Conservation (phyloP, 2,888 invertebrate species). For the Anodontia alba region DNA sequence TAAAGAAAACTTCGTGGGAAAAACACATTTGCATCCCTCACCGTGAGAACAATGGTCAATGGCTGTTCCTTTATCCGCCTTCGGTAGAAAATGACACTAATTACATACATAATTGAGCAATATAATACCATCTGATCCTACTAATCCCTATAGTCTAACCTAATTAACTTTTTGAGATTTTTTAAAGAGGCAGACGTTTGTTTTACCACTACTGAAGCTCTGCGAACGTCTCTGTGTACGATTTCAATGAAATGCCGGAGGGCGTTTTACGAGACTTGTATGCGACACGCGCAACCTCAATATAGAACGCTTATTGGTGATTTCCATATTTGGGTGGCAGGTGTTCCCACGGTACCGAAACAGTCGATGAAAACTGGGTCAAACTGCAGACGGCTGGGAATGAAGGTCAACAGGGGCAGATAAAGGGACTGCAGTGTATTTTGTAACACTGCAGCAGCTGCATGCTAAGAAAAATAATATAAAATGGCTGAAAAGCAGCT, state of each 20-base stretch:
- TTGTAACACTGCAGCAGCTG: neutral
- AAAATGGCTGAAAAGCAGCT: too few relatives aligned
- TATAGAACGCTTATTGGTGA: constrained; percentile 76
- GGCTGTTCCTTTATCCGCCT: constrained; percentile 71
- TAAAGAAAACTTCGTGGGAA: constrained; percentile 83
- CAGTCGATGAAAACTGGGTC: constrained; percentile 53
- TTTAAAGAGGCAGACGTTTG: neutral
- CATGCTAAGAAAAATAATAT: too few relatives aligned
- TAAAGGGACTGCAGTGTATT: neutral
- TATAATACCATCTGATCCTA: neutral
- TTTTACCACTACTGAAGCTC: neutral
- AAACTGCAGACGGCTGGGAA: constrained; percentile 50
- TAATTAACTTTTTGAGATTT: neutral
- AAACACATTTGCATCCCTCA: constrained; percentile 82
- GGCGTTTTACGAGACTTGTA: neutral
- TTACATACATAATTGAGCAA: neutral
- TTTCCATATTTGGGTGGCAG: constrained; percentile 81
- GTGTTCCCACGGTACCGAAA: constrained; percentile 80
- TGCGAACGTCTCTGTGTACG: neutral
- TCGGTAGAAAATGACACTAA: constrained; percentile 13
- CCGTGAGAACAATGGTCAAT: constrained; percentile 82
- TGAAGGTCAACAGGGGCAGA: constrained; percentile 26
- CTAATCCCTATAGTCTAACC: neutral
- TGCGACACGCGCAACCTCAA: constrained; percentile 65
- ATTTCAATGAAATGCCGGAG: neutral